Evolutionary conservation across 2,888 invertebrate species (phyloP).

Genomic region (Trichopoda pennipes): DNA sequence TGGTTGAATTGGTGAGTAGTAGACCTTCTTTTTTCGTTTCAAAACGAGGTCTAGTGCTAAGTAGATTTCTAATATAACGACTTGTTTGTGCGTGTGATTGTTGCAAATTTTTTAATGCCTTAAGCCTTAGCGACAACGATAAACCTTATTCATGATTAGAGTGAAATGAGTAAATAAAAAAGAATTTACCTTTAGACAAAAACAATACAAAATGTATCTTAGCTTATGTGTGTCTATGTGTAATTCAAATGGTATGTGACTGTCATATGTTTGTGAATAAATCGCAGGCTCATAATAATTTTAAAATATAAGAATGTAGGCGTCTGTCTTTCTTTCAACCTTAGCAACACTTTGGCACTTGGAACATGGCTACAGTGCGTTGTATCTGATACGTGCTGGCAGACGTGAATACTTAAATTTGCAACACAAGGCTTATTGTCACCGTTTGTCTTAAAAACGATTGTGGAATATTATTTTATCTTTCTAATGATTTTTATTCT

Average conservation of each 20-base stretch:
- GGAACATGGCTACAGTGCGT: neutral
- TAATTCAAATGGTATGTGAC: conserved; percentile 40
- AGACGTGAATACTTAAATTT: conserved; percentile 66
- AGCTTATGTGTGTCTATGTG: neutral
- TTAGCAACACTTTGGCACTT: conserved; percentile 21
- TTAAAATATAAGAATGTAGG: conserved; percentile 24
- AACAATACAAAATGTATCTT: conserved; percentile 2
- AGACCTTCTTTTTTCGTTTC: conserved; percentile 52
- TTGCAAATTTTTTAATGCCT: conserved; percentile 50
- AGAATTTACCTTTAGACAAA: conserved; percentile 10
- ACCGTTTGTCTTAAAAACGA: conserved; percentile 55
- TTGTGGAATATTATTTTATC: conserved; percentile 65
- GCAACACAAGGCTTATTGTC: conserved; percentile 54
- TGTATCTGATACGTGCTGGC: conserved; percentile 18
- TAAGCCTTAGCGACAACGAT: conserved; percentile 58
- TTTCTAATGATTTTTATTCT: conserved; percentile 23
- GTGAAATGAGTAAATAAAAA: conserved; percentile 19
- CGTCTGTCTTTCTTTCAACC: neutral
- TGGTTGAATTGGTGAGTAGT: conserved; percentile 41
- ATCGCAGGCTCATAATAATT: conserved; percentile 56
- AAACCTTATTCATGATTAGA: conserved; percentile 50
- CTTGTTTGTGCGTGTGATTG: conserved; percentile 28
- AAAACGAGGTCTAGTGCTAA: conserved; percentile 51
- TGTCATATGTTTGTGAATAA: conserved; percentile 58
- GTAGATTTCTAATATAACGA: conserved; percentile 14